Conservation (phyloP, 2,797 vertebrate genomes). For the Gymnothorax reevesii region DNA sequence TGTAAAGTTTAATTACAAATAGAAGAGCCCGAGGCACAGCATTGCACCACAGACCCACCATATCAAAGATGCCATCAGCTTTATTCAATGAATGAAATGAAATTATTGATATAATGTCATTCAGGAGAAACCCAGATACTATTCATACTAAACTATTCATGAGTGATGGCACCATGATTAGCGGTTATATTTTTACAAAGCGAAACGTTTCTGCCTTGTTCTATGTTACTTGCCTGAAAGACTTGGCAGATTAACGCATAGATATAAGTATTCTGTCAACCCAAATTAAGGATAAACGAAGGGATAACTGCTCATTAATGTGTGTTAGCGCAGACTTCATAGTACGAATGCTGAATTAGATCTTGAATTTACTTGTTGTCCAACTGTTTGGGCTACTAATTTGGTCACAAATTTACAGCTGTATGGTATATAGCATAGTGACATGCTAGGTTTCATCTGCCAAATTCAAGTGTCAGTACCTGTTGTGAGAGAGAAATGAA, state of each 20-base stretch:
- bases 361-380: background rate
- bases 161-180: background rate
- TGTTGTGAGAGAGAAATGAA: background rate
- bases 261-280: slow-evolving; percentile 2
- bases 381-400: background rate
- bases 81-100: slow-evolving; percentile 15
- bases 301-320: background rate
- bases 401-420: background rate
- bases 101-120: background rate
- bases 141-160: background rate
- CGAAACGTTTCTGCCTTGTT: background rate
- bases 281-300: slow-evolving; percentile 11
- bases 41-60: background rate
- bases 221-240: background rate
- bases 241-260: background rate
- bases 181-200: slow-evolving; percentile 18
- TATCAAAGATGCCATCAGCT: background rate
- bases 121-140: background rate
- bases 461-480: background rate
- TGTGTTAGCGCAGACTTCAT: too few relatives aligned
- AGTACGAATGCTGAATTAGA: background rate
- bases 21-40: background rate
- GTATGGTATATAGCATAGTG: background rate
- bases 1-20: background rate
- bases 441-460: background rate